Base-by-base conservation (phyloP, 2,113 vertebrate genomes). In the Hystrix cristata region DNA sequence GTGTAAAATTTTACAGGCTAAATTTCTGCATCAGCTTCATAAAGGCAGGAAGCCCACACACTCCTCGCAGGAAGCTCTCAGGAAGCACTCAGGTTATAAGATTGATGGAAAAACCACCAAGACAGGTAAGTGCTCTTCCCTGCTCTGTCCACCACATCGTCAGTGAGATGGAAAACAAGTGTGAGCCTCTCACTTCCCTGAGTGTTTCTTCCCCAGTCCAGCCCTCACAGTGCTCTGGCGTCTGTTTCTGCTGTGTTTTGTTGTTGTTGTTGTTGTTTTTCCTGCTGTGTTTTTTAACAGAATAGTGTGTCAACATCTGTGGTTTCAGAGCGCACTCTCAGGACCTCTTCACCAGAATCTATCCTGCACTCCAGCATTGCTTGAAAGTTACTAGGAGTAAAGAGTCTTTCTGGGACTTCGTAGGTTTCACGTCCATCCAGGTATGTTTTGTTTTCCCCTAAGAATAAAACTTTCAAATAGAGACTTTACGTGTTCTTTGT, bases 351-450 rank as follows among this genome's bases (percentile, higher is more conserved):
- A 38, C 16, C 38, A n/a, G n/a, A 38, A 71, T 18, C 38, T 71
- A n/a, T 69, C 31, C 16, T 12, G 5, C 31, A 18, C 31, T 69
- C 67, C 34, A n/a, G 13, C 67, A 69, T 29, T 34, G 34, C 5
- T n/a, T 13, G 29, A 69, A 8, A 71, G 16, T n/a, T 19, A 13
- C 38, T 7, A 38, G n/a, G 67, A 71, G 67, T 34, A 31, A 67
- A 67, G 64, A 67, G 64, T 31, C 27, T 23, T 31, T 34, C 78
- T 64, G 98, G 91, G 96, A 98, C 90, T 95, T 98, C 96, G 8
- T 98, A 96, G 0, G 97, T 94, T 0, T 91, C 95, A 27, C 98
- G 98, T 64, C 98, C 98, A 5, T 98, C 98, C 55, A 99, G 96
- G 23, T 38, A 38, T 38, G 38, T 38, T 38, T 38, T 38, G 38